Percentiles rank a stretch among this genome's conserved stretches.
Evolutionary conservation across 2,113 vertebrate species (phyloP).

Genomic region (Micromys minutus): DNA sequence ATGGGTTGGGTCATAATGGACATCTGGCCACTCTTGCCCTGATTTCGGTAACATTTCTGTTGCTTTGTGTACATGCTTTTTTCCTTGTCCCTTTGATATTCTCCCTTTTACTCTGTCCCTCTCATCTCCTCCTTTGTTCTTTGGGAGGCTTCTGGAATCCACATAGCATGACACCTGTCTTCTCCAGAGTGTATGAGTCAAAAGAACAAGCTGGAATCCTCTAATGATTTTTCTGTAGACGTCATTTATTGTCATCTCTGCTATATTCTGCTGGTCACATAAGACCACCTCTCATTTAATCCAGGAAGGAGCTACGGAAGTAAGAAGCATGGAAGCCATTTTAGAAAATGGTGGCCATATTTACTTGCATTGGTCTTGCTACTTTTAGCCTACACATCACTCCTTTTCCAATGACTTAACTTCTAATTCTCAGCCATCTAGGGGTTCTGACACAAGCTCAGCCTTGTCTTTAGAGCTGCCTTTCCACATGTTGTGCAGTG

Average conservation of each 20-base stretch:
- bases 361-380: not conserved
- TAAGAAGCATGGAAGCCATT: not conserved
- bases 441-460: not conserved
- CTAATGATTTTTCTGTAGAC: not conserved
- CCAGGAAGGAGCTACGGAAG: not conserved
- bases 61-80: not conserved
- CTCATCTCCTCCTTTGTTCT: not conserved
- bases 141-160: not conserved
- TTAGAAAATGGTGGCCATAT: not conserved
- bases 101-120: not conserved
- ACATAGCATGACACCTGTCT: not conserved
- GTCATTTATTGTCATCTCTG: not conserved
- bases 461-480: not conserved
- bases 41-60: not conserved
- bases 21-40: not conserved
- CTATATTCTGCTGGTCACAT: not conserved
- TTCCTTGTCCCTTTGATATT: too few species aligned
- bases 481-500: not conserved
- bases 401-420: not conserved
- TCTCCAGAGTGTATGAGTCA: not conserved
- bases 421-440: not conserved
- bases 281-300: not conserved
- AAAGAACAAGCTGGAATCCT: not conserved
- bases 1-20: not conserved
- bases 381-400: not conserved